These are phyloP conservation scores for Anthopleura sola DNA, from an alignment of 64 coral and sea anemone genomes.

Conservation along the genomic window DNA sequence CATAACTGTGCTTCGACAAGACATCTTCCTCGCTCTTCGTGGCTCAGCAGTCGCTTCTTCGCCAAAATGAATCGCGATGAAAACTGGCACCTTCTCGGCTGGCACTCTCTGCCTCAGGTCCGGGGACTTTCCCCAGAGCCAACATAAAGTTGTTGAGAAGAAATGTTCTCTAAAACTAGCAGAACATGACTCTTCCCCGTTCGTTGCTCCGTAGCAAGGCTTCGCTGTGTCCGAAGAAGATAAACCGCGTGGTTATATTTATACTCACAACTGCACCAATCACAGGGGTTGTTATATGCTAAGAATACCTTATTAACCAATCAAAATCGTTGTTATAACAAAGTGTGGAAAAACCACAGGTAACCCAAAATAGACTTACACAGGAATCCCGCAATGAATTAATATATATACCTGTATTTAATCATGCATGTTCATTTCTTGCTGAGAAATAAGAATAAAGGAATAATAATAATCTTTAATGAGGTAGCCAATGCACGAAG, in stretches of 20 bases:
- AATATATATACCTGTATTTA: no score
- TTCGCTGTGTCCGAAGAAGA: constrained; percentile 75
- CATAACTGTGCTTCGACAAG: constrained; percentile 97
- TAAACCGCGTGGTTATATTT: not conserved
- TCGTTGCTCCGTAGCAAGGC: constrained; percentile 90
- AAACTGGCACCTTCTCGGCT: constrained; percentile 70
- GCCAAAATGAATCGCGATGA: constrained; percentile 43
- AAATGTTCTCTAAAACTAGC: constrained; percentile 26
- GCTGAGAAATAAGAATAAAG: no score
- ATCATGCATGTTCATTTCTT: no score
- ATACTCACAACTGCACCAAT: not conserved
- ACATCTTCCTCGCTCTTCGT: constrained; percentile 43
- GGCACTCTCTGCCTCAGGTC: constrained; percentile 89
- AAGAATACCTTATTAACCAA: not conserved
- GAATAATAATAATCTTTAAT: no score
- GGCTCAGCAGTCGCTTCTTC: constrained; percentile 81
- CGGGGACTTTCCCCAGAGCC: constrained; percentile 98
- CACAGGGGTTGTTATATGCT: not conserved
- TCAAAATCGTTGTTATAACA: not conserved
- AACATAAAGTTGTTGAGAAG: constrained; percentile 87
- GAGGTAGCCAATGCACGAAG: no score
- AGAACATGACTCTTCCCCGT: constrained; percentile 31
- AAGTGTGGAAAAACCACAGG: not conserved
- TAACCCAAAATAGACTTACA: not conserved
- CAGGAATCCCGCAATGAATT: not conserved